Percentiles rank a stretch among this genome's conserved stretches.
These are phyloP conservation scores for Aix galericulata DNA, from an alignment of 2,113 vertebrate species.

Conservation along the genomic window DNA sequence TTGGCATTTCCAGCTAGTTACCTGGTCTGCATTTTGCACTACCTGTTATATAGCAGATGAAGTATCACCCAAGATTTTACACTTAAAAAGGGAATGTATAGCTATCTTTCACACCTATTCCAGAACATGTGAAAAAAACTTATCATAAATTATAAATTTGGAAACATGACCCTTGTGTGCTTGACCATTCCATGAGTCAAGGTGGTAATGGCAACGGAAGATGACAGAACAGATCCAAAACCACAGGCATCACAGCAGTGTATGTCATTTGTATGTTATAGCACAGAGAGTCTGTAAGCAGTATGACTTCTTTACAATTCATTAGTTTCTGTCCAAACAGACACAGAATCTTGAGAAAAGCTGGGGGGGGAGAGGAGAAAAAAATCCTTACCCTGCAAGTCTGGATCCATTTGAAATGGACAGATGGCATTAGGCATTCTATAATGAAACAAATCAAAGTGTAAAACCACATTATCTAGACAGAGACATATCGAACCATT, in stretches of 20 bases:
- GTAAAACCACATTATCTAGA: background rate
- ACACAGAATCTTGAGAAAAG: background rate
- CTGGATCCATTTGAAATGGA: constrained; percentile 60
- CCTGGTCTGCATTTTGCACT: background rate
- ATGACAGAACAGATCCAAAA: background rate
- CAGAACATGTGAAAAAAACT: background rate
- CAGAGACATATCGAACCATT: background rate
- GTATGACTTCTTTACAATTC: background rate
- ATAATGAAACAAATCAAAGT: constrained; percentile 31
- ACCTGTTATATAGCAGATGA: background rate
- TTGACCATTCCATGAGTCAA: background rate
- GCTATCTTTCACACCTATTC: background rate
- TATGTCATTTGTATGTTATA: background rate
- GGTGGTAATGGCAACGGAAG: background rate
- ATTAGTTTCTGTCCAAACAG: background rate
- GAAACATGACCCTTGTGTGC: background rate
- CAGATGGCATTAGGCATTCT: constrained; percentile 15
- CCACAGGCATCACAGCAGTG: background rate
- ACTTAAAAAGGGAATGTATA: background rate
- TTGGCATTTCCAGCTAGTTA: background rate
- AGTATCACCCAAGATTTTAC: background rate
- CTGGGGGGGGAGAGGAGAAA: background rate
- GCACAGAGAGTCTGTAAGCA: background rate
- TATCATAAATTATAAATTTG: background rate
- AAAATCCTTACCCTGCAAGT: constrained; percentile 65